Evolutionary conservation across 2,888 invertebrate species (phyloP), one percentile per base, ranked within the genome.

Genomic region (Clostera curtula): DNA sequence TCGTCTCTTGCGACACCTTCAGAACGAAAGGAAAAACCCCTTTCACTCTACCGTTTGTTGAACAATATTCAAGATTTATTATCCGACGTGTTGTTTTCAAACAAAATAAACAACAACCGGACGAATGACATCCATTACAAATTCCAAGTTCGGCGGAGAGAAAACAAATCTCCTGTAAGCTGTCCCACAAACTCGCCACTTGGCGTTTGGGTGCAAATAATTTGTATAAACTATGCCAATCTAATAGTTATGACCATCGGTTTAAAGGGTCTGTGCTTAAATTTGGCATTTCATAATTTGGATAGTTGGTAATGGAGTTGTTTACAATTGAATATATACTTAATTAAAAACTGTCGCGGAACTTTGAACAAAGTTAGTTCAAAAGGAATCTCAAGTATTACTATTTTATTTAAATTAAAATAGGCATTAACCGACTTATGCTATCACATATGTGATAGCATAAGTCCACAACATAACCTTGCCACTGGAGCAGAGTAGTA

Each of bases 151-250:
- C 27, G 26, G 25, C 26, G 21, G 28, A 26, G 21, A 42, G 28
- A 33, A 25, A 40, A 38, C 43, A 34, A 45, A 46, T 44, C 40
- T 39, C 36, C 40, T 44, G n/a, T 45, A 43, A 51, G 46, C 39
- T 41, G 36, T 41, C 41, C 33, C 25, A 43, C 39, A 40, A 39
- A 46, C 42, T 44, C 40, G 33, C 49, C 44, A 49, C 45, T 52
- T 46, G 37, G 46, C 41, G 34, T 35, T 36, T 31, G 36, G 29
- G 37, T 31, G 19, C 28, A 29, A 48, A 52, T 51, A 51, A 51
- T 54, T 55, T 52, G 49, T 53, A 46, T 36, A 47, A 54, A 21
- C 20, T 26, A 20, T 16, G 20, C 15, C 24, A 24, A 15, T 9
- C 6, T 19, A 17, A 23, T n/a, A 7, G 14, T 24, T 15, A 15